Conservation (phyloP, 1,140 invertebrate species). For the Hesperophylax magnus region DNA sequence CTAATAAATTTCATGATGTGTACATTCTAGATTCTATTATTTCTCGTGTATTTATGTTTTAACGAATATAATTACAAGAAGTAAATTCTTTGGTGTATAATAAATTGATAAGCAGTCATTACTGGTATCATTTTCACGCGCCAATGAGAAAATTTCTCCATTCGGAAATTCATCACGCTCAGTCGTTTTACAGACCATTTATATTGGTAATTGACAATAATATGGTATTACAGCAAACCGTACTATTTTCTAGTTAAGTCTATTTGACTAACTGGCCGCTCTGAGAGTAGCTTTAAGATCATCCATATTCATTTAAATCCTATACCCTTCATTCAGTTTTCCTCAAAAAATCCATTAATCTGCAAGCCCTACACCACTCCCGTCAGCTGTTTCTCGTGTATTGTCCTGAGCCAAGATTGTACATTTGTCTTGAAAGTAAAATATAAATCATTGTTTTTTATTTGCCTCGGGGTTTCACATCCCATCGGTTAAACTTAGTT, state of each 20-base stretch:
- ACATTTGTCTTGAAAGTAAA: constrained; percentile 1
- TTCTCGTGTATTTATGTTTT: neutral
- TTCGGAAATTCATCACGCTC: constrained; percentile 1
- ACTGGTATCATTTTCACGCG: constrained; percentile 19
- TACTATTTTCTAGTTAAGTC: neutral
- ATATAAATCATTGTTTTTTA: constrained; percentile 3
- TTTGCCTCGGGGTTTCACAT: neutral
- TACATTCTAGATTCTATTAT: neutral
- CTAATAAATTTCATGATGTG: neutral
- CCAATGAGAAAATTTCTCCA: neutral
- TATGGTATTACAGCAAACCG: neutral
- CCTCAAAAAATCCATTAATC: too few species aligned
- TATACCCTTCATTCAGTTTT: neutral
- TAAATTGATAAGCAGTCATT: neutral
- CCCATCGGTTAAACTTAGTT: neutral
- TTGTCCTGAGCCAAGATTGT: too few species aligned
- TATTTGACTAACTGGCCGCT: neutral
- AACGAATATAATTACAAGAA: neutral
- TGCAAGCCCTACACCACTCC: too few species aligned
- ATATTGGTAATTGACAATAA: neutral
- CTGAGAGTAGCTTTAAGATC: neutral
- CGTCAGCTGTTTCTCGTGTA: too few species aligned
- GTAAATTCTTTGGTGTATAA: neutral
- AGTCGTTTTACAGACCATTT: too few species aligned
- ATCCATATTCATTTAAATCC: neutral